phyloP scores from a whole-genome alignment of 2,113 vertebrate genomes.

The Eidolon helvum region DNA sequence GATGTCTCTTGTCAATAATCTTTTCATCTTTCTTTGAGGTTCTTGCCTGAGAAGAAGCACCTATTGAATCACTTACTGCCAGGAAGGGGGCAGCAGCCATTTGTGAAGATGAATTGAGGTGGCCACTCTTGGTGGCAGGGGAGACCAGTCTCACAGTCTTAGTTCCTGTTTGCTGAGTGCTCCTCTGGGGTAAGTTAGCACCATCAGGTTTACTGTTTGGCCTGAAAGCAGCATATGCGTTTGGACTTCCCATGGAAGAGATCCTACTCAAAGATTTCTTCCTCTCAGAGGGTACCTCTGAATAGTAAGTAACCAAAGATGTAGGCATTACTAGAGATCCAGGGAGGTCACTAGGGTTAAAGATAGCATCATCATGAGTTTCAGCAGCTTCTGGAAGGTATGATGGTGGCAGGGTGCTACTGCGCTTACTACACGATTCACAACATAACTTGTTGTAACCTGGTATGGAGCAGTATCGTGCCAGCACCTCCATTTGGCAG shows the following conservation, averaged over 20 bases:
- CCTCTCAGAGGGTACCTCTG: slow-evolving; percentile 53
- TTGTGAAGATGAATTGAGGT: slow-evolving; percentile 22
- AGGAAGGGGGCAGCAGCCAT: not conserved
- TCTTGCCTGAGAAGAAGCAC: slow-evolving; percentile 63
- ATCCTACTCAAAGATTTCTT: slow-evolving; percentile 59
- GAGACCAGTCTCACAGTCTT: slow-evolving; percentile 68
- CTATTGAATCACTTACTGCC: slow-evolving; percentile 1
- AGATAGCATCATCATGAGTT: slow-evolving; percentile 77
- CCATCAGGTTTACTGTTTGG: slow-evolving; percentile 50
- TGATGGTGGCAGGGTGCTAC: slow-evolving; percentile 76
- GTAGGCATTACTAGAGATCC: slow-evolving; percentile 76
- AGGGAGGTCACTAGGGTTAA: slow-evolving; percentile 78
- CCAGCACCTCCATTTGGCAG: slow-evolving; percentile 98
- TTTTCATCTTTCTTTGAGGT: slow-evolving; percentile 77
- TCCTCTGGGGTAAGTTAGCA: slow-evolving; percentile 50
- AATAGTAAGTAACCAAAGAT: slow-evolving; percentile 53
- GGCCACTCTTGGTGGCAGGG: slow-evolving; percentile 51
- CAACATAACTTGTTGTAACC: slow-evolving; percentile 96
- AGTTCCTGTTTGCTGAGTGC: slow-evolving; percentile 51
- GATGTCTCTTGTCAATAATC: slow-evolving; percentile 75
- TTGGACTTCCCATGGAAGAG: not conserved
- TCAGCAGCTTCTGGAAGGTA: slow-evolving; percentile 84
- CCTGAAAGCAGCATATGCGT: slow-evolving; percentile 9
- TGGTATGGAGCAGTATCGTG: slow-evolving; percentile 96
- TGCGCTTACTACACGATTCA: slow-evolving; percentile 90